A percentile compares a stretch with the other conserved stretches of the same genome.
Conservation (phyloP, 2,113 vertebrate genomes). For the Hydrochoerus hydrochaeris region DNA sequence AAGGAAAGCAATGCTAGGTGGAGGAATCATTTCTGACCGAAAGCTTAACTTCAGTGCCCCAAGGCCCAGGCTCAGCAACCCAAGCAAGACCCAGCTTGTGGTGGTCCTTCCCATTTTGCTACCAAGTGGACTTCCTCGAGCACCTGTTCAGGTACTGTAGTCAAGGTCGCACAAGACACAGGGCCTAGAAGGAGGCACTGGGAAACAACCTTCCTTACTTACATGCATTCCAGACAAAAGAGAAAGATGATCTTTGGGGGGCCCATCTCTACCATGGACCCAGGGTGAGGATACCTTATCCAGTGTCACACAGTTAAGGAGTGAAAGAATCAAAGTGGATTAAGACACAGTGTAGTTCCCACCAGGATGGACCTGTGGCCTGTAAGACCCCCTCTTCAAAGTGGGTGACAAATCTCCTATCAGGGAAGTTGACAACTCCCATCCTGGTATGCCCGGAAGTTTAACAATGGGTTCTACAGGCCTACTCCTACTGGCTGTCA, state of each 20-base stretch:
- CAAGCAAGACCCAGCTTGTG: not conserved
- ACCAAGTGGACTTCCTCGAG: not conserved
- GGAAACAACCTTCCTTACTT: not conserved
- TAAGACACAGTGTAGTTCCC: not conserved
- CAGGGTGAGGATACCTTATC: not conserved
- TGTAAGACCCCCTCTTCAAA: not conserved
- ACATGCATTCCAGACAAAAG: not conserved
- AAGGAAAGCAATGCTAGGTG: constrained; percentile 40
- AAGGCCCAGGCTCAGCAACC: not conserved
- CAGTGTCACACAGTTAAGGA: not conserved
- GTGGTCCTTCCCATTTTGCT: not conserved
- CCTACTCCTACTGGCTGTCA: not conserved
- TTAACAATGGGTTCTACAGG: too few relatives aligned
- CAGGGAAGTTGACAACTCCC: not conserved
- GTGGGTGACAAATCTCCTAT: not conserved
- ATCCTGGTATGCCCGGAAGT: accelerated
- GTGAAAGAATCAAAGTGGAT: not conserved
- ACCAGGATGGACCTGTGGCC: not conserved
- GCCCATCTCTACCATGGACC: not conserved
- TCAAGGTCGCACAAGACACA: not conserved
- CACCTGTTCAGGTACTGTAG: accelerated
- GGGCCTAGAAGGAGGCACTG: not conserved
- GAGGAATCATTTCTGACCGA: constrained; percentile 62
- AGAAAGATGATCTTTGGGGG: not conserved
- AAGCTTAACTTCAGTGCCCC: constrained; percentile 22